Percentiles rank a stretch among this genome's conserved stretches.
These are phyloP conservation scores for Diplosoma virens DNA, from an alignment of 23 tunicate species.

Conservation along the genomic window DNA sequence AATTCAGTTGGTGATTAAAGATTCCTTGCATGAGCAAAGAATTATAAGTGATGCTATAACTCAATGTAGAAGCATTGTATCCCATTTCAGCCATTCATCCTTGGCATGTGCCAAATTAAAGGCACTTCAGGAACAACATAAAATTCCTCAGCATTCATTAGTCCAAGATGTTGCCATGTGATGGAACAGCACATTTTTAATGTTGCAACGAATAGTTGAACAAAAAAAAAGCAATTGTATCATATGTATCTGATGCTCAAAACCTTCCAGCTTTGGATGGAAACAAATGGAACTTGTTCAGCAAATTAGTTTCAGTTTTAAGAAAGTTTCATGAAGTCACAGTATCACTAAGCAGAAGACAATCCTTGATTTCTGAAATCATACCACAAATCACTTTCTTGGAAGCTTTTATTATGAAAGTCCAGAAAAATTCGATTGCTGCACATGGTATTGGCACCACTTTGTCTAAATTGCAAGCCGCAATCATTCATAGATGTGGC, in stretches of 20 bases:
- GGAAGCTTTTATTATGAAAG: too few relatives aligned
- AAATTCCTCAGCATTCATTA: conserved; percentile 3
- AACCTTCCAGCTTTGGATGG: conserved; percentile 20
- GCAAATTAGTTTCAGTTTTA: conserved; percentile 4
- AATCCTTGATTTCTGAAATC: too few relatives aligned
- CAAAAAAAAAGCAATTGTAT: conserved; percentile 21
- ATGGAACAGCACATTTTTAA: conserved; percentile 24
- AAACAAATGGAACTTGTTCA: conserved; percentile 6
- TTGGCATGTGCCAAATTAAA: conserved; percentile 15
- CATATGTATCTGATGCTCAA: conserved; percentile 5
- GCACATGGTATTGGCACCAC: too few relatives aligned
- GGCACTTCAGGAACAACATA: not conserved
- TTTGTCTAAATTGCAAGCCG: too few relatives aligned
- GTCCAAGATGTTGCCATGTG: conserved; percentile 19
- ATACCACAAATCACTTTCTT: too few relatives aligned
- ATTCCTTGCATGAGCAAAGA: conserved; percentile 15
- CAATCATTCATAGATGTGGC: too few relatives aligned
- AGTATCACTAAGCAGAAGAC: not conserved
- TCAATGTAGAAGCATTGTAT: conserved; percentile 7
- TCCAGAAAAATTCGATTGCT: too few relatives aligned
- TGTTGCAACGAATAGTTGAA: conserved; percentile 29
- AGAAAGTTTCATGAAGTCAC: conserved; percentile 13
- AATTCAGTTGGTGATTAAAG: conserved; percentile 25
- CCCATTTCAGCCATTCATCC: conserved; percentile 22
- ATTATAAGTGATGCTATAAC: conserved; percentile 11